A percentile compares a stretch with the other conserved stretches of the same genome.
Evolutionary conservation across 2,797 vertebrate species (phyloP).

Genomic region (Paedocypris micromegethes): DNA sequence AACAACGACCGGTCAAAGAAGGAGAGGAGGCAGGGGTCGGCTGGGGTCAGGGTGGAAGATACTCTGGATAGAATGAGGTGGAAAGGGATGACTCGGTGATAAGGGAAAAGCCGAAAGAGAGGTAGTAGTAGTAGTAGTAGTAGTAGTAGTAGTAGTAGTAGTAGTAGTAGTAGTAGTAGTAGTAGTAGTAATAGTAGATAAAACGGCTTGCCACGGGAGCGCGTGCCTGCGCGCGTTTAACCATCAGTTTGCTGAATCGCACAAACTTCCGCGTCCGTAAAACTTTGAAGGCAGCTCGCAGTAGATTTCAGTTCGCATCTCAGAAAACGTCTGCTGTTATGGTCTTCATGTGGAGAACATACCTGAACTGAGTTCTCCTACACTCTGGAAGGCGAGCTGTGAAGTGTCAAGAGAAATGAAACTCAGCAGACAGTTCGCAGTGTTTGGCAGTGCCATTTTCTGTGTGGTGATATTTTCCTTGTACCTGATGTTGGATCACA

Average conservation of each 20-base stretch:
- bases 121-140: too few relatives aligned
- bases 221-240: slow-evolving; percentile 7
- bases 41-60: too few relatives aligned
- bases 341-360: slow-evolving; percentile 20
- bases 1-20: too few relatives aligned
- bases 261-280: slow-evolving; percentile 42
- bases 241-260: slow-evolving; percentile 46
- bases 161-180: too few relatives aligned
- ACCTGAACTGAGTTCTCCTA: slow-evolving; percentile 5
- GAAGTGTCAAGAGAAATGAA: slow-evolving; percentile 66
- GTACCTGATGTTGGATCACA: slow-evolving; percentile 84
- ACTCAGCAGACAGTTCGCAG: slow-evolving; percentile 73
- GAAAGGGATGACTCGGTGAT: too few relatives aligned
- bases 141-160: too few relatives aligned
- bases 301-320: neutral
- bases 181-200: too few relatives aligned
- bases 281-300: slow-evolving; percentile 26
- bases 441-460: slow-evolving; percentile 81
- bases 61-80: too few relatives aligned
- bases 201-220: too few relatives aligned
- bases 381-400: neutral
- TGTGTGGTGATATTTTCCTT: slow-evolving; percentile 82
- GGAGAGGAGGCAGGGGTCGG: too few relatives aligned
- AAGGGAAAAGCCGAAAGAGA: too few relatives aligned
- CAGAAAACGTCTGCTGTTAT: slow-evolving; percentile 1